phyloP scores from a whole-genome alignment of 1,140 invertebrate genomes.

The Berghia stephanieae region DNA sequence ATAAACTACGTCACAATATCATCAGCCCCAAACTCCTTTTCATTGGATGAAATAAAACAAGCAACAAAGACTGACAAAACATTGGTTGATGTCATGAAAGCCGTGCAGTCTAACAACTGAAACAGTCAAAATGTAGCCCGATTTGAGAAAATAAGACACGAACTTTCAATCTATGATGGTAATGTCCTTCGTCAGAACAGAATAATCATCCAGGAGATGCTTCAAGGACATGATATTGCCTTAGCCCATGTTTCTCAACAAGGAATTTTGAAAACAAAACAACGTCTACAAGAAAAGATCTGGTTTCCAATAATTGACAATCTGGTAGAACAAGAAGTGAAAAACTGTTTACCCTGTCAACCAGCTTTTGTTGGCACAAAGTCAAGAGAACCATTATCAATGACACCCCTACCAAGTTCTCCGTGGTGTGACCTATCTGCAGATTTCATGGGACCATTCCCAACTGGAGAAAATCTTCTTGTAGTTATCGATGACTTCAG shows the following conservation, averaged over 20 bases:
- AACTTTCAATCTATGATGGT: conserved; percentile 36
- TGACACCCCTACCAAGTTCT: conserved; percentile 37
- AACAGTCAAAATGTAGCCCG: conserved; percentile 4
- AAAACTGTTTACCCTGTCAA: conserved; percentile 41
- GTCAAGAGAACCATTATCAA: conserved; percentile 37
- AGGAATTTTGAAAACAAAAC: conserved; percentile 55
- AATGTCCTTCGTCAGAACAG: conserved; percentile 35
- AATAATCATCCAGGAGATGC: conserved; percentile 40
- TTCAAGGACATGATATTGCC: conserved; percentile 40
- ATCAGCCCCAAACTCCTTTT: conserved; percentile 28
- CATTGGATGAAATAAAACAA: conserved; percentile 25
- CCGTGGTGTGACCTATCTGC: conserved; percentile 45
- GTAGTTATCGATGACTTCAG: conserved; percentile 51
- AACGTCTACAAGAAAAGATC: conserved; percentile 56
- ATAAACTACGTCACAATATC: conserved; percentile 27
- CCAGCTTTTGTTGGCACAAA: background rate
- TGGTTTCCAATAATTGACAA: conserved; percentile 62
- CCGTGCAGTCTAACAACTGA: conserved; percentile 33
- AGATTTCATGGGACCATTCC: conserved; percentile 48
- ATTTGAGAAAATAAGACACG: conserved; percentile 27
- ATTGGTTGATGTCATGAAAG: conserved; percentile 30
- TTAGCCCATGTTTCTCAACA: conserved; percentile 48
- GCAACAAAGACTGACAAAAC: conserved; percentile 15
- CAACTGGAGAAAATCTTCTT: conserved; percentile 43
- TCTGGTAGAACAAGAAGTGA: conserved; percentile 50